Percentiles rank a stretch among this genome's conserved stretches.
phyloP scores from a whole-genome alignment of 2,888 invertebrate genomes.

The Hoplodrina ambigua region DNA sequence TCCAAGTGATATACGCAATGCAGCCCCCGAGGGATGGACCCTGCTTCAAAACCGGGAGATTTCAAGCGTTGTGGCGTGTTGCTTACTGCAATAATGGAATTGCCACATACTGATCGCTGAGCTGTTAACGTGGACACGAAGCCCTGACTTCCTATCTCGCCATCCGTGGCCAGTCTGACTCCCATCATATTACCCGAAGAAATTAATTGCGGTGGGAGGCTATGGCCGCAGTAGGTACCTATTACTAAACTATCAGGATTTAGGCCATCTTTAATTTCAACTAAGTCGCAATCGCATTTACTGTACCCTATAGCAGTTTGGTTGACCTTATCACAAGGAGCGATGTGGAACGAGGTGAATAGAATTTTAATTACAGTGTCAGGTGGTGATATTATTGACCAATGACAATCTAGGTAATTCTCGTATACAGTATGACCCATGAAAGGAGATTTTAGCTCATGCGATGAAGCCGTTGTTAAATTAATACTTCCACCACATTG shows the following conservation, averaged over 20 bases:
- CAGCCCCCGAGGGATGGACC: constrained; percentile 77
- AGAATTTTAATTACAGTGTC: constrained; percentile 92
- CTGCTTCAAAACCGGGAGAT: constrained; percentile 79
- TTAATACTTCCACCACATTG: constrained; percentile 94
- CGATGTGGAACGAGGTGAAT: constrained; percentile 89
- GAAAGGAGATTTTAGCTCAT: constrained; percentile 81
- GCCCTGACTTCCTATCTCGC: constrained; percentile 90
- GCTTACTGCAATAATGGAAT: constrained; percentile 67
- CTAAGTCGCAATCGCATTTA: constrained; percentile 93
- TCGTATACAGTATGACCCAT: constrained; percentile 89
- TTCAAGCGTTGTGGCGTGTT: constrained; percentile 68
- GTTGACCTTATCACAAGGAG: constrained; percentile 82
- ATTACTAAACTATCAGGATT: constrained; percentile 92
- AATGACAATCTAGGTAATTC: constrained; percentile 93
- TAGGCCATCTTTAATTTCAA: constrained; percentile 94
- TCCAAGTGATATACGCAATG: constrained; percentile 79
- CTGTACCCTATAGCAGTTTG: constrained; percentile 79
- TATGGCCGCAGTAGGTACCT: constrained; percentile 92
- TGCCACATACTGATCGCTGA: constrained; percentile 82
- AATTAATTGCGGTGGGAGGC: constrained; percentile 87
- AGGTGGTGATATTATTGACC: constrained; percentile 91
- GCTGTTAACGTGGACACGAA: constrained; percentile 91
- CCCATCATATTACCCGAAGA: constrained; percentile 92
- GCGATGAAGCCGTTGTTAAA: constrained; percentile 81
- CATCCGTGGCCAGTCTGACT: constrained; percentile 92